phyloP scores from a whole-genome alignment of 2,113 vertebrate genomes.

The Aldabrachelys gigantea region DNA sequence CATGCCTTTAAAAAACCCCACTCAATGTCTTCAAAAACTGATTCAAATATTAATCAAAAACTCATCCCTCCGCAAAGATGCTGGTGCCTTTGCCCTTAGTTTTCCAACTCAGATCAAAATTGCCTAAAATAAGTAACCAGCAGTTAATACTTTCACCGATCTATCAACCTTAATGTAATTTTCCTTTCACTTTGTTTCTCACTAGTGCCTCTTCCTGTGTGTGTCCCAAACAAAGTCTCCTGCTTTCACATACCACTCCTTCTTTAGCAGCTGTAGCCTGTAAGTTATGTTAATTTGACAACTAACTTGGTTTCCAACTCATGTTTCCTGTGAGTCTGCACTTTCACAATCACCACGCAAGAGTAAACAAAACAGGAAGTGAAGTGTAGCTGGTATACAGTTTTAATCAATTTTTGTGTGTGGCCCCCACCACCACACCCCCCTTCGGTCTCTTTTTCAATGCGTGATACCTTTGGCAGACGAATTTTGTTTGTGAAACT shows the following conservation, averaged over 20 bases:
- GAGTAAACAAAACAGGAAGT: neutral
- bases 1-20: neutral
- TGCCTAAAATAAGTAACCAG: neutral
- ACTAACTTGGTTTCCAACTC: no score
- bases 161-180: neutral
- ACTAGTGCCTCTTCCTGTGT: no score
- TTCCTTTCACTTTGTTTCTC: neutral
- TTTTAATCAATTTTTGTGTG: neutral
- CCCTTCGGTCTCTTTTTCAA: no score
- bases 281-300: neutral
- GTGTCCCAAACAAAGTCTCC: neutral
- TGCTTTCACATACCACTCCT: neutral
- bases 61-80: neutral
- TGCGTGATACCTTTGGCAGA: neutral
- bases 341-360: neutral
- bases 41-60: neutral
- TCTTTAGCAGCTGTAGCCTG: neutral
- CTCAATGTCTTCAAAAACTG: neutral
- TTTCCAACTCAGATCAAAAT: neutral
- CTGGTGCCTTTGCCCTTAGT: neutral
- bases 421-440: no score
- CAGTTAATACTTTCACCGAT: neutral
- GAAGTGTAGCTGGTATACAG: neutral
- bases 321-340: neutral
- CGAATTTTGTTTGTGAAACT: neutral